phyloP scores from a whole-genome alignment of 1,140 invertebrate species.

The Drosophila bocqueti region DNA sequence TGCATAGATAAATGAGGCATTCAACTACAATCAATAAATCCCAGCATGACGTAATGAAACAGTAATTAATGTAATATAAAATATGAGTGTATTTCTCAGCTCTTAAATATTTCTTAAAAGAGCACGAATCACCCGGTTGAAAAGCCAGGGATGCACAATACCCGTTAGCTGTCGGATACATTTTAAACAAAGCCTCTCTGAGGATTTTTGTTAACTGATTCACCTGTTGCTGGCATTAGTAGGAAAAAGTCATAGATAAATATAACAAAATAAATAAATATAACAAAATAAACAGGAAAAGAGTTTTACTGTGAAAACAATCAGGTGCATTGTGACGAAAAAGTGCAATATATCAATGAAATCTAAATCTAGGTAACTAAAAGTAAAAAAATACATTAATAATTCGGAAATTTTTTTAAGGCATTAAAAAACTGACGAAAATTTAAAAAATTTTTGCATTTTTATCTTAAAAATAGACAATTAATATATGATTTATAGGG shows the following conservation, averaged over 20 bases:
- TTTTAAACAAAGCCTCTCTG: not conserved
- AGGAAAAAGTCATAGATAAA: not conserved
- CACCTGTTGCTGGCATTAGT: not conserved
- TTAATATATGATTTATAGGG: too few relatives aligned
- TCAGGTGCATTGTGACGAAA: too few relatives aligned
- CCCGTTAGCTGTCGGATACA: not conserved
- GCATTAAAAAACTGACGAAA: too few relatives aligned
- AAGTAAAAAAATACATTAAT: too few relatives aligned
- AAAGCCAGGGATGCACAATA: not conserved
- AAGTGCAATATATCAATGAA: too few relatives aligned
- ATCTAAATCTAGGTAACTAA: too few relatives aligned
- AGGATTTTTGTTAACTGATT: not conserved
- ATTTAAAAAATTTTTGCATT: too few relatives aligned
- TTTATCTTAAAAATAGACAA: too few relatives aligned
- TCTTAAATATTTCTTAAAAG: not conserved
- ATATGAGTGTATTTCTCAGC: not conserved
- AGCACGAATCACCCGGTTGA: not conserved
- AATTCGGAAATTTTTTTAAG: too few relatives aligned
- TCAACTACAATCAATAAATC: slow-evolving; percentile 9
- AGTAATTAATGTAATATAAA: not conserved
- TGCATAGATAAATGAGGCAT: slow-evolving; percentile 3
- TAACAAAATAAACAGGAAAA: too few relatives aligned
- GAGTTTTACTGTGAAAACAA: too few relatives aligned
- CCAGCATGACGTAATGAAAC: slow-evolving; percentile 1
- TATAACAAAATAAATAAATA: not conserved